Base-by-base conservation (phyloP, 2,888 invertebrate genomes). In the Drosophila nr. fundita region DNA sequence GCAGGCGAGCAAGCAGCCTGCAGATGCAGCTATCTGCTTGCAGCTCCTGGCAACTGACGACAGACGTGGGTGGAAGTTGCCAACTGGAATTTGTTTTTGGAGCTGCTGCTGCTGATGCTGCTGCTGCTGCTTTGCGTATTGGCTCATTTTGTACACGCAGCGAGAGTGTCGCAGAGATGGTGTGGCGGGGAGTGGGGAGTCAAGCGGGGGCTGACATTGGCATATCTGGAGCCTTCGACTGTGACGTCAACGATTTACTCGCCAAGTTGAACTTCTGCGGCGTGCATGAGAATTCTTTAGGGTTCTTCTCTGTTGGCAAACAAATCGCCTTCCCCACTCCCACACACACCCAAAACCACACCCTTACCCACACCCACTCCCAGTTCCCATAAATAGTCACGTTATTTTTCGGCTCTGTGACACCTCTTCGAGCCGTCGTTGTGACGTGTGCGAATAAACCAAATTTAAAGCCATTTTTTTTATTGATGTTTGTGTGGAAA, bases 241-340 rank as follows among this genome's bases (percentile, higher is more conserved):
- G 40, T 80, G 80, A 81, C 79, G 82, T 67, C 83, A 80, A 73
- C 80, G 80, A 76, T 82, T 81, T 79, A 76, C 83, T 73, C 52
- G 68, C 72, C 80, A 82, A 68, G 55, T 71, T 73, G 60, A 71
- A 71, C 68, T 71, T 70, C 68, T 80, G 68, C 61, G 78, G 68
- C 68, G 68, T 63, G 57, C 58, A 58, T 62, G 62, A 55, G 40
- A 76, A 76, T 61, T 71, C 60, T 76, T 67, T 63, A 57, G 62
- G 34, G 55, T 36, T 53, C 36, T 15, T 3, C 34, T 6, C 34
- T 27, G 57, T 53, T 58, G 64, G 72, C 73, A 72, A 49, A 63
- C 71, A 59, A 72, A 73, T 72, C 4, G 32, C 32, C 32, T 11
- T 32, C 10, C 11, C 4, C 32, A 32, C 1, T 32, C 24, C 18